These are phyloP conservation scores for Oscheius sp. DNA, from an alignment of 1,140 invertebrate species.

Conservation along the genomic window DNA sequence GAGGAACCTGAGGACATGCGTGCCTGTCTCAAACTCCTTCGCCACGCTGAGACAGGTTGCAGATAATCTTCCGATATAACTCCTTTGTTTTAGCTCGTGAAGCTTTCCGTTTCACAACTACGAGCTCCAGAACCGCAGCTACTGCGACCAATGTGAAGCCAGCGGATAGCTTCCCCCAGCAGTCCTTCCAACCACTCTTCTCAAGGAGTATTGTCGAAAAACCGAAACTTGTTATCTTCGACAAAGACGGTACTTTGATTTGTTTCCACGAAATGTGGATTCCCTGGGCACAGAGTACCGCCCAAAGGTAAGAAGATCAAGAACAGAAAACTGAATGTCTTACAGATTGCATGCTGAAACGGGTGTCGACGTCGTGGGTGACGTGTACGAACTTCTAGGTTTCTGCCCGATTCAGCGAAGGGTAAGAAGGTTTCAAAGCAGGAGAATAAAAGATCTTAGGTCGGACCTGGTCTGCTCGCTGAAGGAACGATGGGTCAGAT, in stretches of 20 bases:
- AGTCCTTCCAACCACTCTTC: not conserved
- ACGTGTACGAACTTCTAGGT: constrained; percentile 63
- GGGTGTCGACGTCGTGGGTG: constrained; percentile 46
- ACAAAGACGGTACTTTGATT: constrained; percentile 66
- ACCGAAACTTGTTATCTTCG: constrained; percentile 63
- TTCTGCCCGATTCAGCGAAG: constrained; percentile 60
- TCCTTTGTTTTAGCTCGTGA: not conserved
- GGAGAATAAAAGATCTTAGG: constrained; percentile 18
- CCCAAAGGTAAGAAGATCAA: not conserved
- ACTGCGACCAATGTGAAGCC: not conserved
- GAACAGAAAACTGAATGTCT: not conserved
- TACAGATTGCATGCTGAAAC: constrained; percentile 44
- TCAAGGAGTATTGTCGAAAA: not conserved
- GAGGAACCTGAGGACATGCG: not conserved
- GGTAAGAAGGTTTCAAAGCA: constrained; percentile 16
- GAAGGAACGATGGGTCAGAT: constrained; percentile 63
- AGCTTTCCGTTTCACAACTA: not conserved
- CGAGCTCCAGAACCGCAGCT: not conserved
- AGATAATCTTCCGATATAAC: not conserved
- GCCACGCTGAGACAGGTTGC: not conserved
- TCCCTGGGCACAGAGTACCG: constrained; percentile 61
- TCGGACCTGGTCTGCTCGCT: constrained; percentile 64
- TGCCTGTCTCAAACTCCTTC: not conserved
- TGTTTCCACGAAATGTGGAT: constrained; percentile 66
- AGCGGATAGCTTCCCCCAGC: not conserved